Percentiles rank a stretch among this genome's conserved stretches.
phyloP scores from a whole-genome alignment of 2,113 vertebrate genomes.

The Cryptotis parvus region DNA sequence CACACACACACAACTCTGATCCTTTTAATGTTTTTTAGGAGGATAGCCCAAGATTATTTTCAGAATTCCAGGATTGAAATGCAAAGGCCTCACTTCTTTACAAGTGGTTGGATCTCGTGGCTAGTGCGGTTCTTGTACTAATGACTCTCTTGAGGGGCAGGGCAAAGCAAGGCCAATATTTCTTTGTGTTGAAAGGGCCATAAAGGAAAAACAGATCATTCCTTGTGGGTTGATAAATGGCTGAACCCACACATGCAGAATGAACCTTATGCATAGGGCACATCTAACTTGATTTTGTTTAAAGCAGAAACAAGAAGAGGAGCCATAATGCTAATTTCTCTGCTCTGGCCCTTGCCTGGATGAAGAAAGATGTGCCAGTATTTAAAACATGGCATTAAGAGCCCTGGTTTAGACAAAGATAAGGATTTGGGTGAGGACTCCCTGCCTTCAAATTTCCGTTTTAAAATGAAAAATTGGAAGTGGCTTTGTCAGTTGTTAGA shows the following conservation, averaged over 20 bases:
- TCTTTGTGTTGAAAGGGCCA: conserved; percentile 79
- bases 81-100: conserved; percentile 78
- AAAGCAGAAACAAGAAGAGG: neutral
- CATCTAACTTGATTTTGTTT: neutral
- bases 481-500: conserved; percentile 40
- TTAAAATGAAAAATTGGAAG: conserved; percentile 48
- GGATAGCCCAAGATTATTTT: conserved; percentile 77
- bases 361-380: neutral
- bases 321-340: conserved; percentile 14
- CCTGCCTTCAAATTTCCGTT: neutral
- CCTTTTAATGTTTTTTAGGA: conserved; percentile 58
- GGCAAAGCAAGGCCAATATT: conserved; percentile 72
- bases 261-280: conserved; percentile 9
- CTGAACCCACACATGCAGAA: conserved; percentile 72
- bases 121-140: conserved; percentile 79
- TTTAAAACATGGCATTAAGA: conserved; percentile 33
- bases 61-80: conserved; percentile 67
- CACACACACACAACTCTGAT: conserved; percentile 58
- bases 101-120: conserved; percentile 83
- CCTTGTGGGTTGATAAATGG: conserved; percentile 78
- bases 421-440: neutral
- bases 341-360: neutral
- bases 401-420: conserved; percentile 5
- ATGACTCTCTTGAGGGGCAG: conserved; percentile 73
- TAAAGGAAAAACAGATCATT: conserved; percentile 81